phyloP scores from a whole-genome alignment of 2,888 invertebrate genomes.

The Callimorpha dominula region DNA sequence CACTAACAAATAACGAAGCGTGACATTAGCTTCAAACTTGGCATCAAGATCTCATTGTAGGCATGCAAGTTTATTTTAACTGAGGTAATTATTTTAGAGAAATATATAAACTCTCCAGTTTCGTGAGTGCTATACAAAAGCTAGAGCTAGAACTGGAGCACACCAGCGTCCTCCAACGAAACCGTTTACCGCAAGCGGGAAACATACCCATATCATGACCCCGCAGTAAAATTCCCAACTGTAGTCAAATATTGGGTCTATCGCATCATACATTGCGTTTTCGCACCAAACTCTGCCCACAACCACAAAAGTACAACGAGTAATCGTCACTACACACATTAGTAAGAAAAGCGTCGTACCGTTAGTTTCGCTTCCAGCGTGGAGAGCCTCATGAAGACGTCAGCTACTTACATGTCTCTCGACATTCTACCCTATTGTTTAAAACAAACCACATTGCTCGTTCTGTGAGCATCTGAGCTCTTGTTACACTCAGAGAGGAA shows the following conservation, averaged over 20 bases:
- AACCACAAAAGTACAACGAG: conserved; percentile 29
- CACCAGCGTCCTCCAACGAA: conserved; percentile 59
- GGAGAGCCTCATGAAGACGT: conserved; percentile 56
- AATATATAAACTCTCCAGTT: conserved; percentile 40
- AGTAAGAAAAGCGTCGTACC: conserved; percentile 34
- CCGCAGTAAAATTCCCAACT: conserved; percentile 39
- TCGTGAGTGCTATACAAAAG: conserved; percentile 49
- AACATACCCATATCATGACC: conserved; percentile 49
- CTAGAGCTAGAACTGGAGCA: conserved; percentile 50
- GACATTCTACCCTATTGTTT: conserved; percentile 61
- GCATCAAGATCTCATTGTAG: background rate
- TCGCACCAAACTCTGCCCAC: conserved; percentile 26
- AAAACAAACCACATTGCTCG: conserved; percentile 69
- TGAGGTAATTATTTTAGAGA: conserved; percentile 28
- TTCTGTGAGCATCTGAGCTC: conserved; percentile 51
- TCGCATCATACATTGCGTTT: conserved; percentile 52
- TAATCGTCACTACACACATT: conserved; percentile 37
- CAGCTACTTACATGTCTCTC: conserved; percentile 57
- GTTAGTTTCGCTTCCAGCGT: conserved; percentile 33
- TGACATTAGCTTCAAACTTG: too few relatives aligned
- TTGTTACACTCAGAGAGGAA: conserved; percentile 44
- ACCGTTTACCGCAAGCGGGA: conserved; percentile 60
- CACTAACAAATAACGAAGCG: background rate
- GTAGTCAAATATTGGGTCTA: conserved; percentile 27
- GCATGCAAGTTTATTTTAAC: conserved; percentile 33